Evolutionary conservation across 2,888 invertebrate species (phyloP), one percentile per base, ranked within the genome.

Genomic region (Xanthia icteritia): DNA sequence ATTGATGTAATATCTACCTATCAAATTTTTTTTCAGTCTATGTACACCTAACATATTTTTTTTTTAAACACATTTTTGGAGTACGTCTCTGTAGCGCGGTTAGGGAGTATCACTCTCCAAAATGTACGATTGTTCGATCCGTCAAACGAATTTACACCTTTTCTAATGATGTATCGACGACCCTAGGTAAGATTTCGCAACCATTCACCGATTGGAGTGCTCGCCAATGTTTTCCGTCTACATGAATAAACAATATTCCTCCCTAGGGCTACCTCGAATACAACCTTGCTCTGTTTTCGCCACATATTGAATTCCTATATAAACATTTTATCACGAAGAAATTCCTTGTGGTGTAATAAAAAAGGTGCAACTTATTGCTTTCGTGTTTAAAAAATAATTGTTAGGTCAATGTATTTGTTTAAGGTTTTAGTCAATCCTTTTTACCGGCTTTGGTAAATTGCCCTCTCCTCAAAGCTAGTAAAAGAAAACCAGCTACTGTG

Each of bases 171-270:
- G 83, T 86, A 85, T 85, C 72, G 81, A 81, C 56, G 80, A 77
- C 87, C 86, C 89, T 86, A 84, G 90, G 87, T 84, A 86, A 86
- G 81, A 83, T 87, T 80, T 80, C 73, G 71, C 86, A 79, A 77
- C 82, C 81, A 84, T 84, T 87, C 84, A 87, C 64, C 88, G 88
- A 92, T 91, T 90, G 90, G 88, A 92, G 91, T 91, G 91, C 88
- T 87, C 75, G 82, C 81, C 89, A 88, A 91, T 92, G 92, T 92
- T 93, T 91, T 89, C 88, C 86, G 86, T 87, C 86, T 89, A 90
- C 91, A 93, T 93, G 91, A 93, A 93, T 93, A 94, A 91, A 92
- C 91, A 93, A 90, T 89, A 88, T 82, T 70, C 84, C 75, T 85
- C 86, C 77, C 90, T 75, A 78, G 83, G 81, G 85, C 75, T 86